Conservation (phyloP, 2,797 vertebrate genomes). For the Falco novaeseelandiae region DNA sequence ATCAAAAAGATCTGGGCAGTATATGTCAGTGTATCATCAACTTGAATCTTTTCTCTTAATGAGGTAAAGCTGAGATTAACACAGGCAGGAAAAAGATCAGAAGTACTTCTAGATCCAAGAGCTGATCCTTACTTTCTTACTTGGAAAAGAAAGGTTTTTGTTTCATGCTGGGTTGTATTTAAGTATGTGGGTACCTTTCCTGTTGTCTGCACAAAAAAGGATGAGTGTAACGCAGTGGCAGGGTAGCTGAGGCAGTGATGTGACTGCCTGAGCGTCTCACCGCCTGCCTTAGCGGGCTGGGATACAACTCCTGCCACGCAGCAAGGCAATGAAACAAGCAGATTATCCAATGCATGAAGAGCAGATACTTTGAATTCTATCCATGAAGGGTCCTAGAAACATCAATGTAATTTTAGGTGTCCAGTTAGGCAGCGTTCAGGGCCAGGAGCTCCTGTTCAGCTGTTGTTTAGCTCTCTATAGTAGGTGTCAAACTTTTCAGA, state of each 20-base stretch:
- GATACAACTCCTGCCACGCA: not conserved
- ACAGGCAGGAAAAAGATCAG: not conserved
- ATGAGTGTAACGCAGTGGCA: too few species aligned
- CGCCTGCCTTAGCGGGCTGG: not conserved
- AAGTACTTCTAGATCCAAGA: not conserved
- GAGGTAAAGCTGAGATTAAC: not conserved
- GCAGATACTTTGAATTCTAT: not conserved
- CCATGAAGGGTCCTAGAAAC: not conserved
- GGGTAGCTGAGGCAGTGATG: not conserved
- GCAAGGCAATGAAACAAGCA: not conserved
- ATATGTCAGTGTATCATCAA: accelerated
- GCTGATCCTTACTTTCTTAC: not conserved
- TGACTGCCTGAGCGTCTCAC: not conserved
- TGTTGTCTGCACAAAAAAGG: not conserved
- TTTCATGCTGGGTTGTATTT: not conserved
- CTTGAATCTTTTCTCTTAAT: not conserved
- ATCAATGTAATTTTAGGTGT: not conserved
- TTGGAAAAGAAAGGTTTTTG: not conserved
- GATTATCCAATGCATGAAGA: not conserved
- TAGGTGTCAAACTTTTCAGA: not conserved
- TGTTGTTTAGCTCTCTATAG: not conserved
- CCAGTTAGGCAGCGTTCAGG: not conserved
- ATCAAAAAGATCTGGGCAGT: not conserved
- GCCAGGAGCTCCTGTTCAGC: not conserved
- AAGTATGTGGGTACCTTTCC: not conserved